phyloP scores from a whole-genome alignment of 2,113 vertebrate species.

The Amazona vittata region DNA sequence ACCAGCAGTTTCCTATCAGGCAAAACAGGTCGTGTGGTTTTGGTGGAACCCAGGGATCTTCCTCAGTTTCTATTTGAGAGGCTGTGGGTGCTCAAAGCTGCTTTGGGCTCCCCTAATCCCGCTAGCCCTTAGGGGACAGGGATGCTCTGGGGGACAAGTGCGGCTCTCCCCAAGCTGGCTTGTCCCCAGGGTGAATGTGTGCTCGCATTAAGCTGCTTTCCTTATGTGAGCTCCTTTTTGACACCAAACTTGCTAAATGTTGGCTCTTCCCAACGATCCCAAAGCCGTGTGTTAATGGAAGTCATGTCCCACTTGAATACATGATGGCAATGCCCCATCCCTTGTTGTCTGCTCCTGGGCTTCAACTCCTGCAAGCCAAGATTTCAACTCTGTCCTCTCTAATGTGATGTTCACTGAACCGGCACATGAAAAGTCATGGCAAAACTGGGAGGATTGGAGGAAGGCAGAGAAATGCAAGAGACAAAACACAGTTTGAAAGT shows the following conservation, averaged over 20 bases:
- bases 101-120: neutral
- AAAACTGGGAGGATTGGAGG: neutral
- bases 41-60: neutral
- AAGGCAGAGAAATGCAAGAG: neutral
- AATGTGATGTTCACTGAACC: neutral
- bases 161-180: neutral
- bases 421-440: neutral
- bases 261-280: neutral
- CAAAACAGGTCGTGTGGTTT: neutral
- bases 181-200: neutral
- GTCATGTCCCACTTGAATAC: fast-evolving
- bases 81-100: neutral
- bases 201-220: neutral
- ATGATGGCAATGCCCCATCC: neutral
- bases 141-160: neutral
- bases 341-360: fast-evolving
- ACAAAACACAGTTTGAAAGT: neutral
- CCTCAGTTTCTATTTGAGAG: fast-evolving
- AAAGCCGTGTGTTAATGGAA: fast-evolving
- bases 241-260: neutral
- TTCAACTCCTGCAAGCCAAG: neutral
- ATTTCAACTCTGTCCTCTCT: neutral
- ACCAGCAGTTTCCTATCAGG: neutral
- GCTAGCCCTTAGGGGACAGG: neutral
- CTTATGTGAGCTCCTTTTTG: neutral